phyloP scores from a whole-genome alignment of 2,797 vertebrate species.

The Dendrocincla fuliginosa region DNA sequence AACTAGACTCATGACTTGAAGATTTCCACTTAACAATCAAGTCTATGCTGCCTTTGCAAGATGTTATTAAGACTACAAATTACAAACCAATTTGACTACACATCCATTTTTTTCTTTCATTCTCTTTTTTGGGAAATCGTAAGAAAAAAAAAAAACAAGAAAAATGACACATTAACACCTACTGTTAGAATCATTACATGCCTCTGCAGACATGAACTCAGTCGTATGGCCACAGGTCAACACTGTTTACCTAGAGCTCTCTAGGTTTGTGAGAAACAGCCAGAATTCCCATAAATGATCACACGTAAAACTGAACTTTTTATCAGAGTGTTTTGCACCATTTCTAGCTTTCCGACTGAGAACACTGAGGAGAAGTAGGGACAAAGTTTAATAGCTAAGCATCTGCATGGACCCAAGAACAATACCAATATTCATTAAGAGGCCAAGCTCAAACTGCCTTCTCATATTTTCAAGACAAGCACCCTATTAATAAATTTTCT shows the following conservation, averaged over 20 bases:
- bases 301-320: neutral
- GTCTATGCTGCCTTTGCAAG: neutral
- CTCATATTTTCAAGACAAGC: conserved; percentile 39
- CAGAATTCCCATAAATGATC: neutral
- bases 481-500: conserved; percentile 29
- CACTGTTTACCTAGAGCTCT: neutral
- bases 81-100: neutral
- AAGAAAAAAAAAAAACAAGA: neutral
- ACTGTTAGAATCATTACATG: neutral
- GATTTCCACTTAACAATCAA: neutral
- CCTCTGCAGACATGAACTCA: neutral
- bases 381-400: conserved; percentile 2
- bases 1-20: neutral
- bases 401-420: neutral
- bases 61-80: neutral
- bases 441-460: neutral
- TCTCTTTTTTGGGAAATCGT: neutral
- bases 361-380: neutral
- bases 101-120: accelerated
- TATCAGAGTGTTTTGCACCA: neutral
- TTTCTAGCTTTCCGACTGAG: neutral
- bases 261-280: neutral
- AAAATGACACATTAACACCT: neutral
- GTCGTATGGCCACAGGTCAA: accelerated
- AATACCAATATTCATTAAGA: conserved; percentile 61